phyloP scores from a whole-genome alignment of 1,140 invertebrate genomes.

The Eurytemora carolleeae region DNA sequence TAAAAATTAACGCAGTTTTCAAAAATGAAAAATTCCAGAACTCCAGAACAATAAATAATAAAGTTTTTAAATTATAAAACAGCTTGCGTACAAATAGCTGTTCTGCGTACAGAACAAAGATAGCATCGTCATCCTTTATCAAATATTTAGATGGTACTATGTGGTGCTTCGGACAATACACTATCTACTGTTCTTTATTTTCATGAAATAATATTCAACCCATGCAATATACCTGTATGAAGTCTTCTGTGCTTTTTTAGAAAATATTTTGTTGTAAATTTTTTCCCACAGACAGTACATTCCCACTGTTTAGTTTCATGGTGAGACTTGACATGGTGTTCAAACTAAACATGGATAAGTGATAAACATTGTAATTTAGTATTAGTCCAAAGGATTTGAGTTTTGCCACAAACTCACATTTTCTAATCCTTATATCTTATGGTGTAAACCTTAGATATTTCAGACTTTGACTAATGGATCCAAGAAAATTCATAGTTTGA shows the following conservation, averaged over 20 bases:
- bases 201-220: background rate
- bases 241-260: conserved; percentile 67
- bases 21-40: no score
- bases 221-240: conserved; percentile 39
- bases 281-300: conserved; percentile 59
- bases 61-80: background rate
- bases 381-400: no score
- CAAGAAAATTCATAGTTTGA: no score
- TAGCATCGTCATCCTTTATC: background rate
- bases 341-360: background rate
- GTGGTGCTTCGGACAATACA: background rate
- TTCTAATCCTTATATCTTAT: no score
- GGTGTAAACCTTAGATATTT: no score
- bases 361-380: no score
- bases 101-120: background rate
- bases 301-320: conserved; percentile 35
- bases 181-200: conserved; percentile 10
- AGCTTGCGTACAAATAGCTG: background rate
- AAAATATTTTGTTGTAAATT: conserved; percentile 72
- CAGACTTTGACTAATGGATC: no score
- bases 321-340: background rate
- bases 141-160: background rate
- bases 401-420: background rate
- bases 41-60: conserved; percentile 9
- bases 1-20: no score